A percentile compares a stretch with the other conserved stretches of the same genome.
Evolutionary conservation across 2,113 vertebrate species (phyloP).

Genomic region (Cercocebus atys): DNA sequence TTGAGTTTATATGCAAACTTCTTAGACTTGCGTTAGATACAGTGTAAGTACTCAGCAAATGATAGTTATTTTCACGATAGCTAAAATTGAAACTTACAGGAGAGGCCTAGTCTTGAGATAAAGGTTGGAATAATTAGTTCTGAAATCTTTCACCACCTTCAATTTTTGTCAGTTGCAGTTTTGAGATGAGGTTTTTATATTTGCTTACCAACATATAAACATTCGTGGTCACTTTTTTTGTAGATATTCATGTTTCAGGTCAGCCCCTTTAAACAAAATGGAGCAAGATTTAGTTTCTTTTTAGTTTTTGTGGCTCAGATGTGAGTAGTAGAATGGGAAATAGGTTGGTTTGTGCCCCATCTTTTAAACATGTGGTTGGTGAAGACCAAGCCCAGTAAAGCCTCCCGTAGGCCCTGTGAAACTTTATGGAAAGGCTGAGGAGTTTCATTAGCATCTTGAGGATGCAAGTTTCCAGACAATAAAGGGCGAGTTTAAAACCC

Average conservation of each 20-base stretch:
- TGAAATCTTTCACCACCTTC: not conserved
- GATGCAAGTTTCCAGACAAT: not conserved
- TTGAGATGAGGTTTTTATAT: not conserved
- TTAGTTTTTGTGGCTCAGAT: not conserved
- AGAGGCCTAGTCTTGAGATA: not conserved
- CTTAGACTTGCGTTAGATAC: not conserved
- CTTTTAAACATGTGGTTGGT: not conserved
- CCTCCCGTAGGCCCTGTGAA: not conserved
- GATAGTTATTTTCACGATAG: not conserved
- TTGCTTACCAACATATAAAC: not conserved
- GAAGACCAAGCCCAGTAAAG: not conserved
- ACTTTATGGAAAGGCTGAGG: not conserved
- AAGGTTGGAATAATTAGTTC: not conserved
- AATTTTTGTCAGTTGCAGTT: constrained; percentile 18
- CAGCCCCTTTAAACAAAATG: not conserved
- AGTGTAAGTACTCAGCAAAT: not conserved
- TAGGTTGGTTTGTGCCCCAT: not conserved
- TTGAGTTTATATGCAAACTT: not conserved
- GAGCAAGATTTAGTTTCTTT: not conserved
- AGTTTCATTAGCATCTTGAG: not conserved
- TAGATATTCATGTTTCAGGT: not conserved
- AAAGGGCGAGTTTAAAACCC: not conserved
- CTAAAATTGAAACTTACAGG: not conserved
- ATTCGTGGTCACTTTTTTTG: not conserved
- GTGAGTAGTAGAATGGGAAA: not conserved